These are phyloP conservation scores for Hybognathus amarus DNA, from an alignment of 2,797 vertebrate species.

Conservation along the genomic window DNA sequence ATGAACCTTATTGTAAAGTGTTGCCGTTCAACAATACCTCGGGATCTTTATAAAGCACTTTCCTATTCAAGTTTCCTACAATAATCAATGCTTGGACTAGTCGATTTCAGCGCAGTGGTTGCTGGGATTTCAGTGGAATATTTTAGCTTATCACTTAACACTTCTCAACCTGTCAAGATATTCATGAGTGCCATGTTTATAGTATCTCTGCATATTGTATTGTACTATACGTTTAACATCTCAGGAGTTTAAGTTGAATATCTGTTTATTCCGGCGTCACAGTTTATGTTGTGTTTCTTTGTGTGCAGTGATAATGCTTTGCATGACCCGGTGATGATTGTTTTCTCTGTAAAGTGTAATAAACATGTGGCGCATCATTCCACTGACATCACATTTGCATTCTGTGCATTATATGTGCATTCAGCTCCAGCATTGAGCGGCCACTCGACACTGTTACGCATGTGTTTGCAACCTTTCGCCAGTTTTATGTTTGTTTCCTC, in stretches of 20 bases:
- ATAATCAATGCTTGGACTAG: slow-evolving; percentile 59
- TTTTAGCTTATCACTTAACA: slow-evolving; percentile 35
- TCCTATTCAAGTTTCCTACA: slow-evolving; percentile 70
- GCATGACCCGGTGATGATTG: slow-evolving; percentile 86
- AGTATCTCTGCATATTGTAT: slow-evolving; percentile 73
- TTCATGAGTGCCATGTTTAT: slow-evolving; percentile 70
- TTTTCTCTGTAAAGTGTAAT: slow-evolving; percentile 84
- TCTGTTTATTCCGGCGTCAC: slow-evolving; percentile 69
- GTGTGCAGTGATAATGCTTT: slow-evolving; percentile 80
- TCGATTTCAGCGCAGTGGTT: slow-evolving; percentile 59
- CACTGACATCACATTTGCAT: slow-evolving; percentile 70
- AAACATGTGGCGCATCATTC: slow-evolving; percentile 86
- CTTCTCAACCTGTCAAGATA: slow-evolving; percentile 67
- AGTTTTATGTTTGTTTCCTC: slow-evolving; percentile 32
- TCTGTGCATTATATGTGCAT: slow-evolving; percentile 39
- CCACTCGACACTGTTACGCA: slow-evolving; percentile 2
- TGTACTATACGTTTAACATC: slow-evolving; percentile 72
- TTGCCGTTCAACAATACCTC: slow-evolving; percentile 69
- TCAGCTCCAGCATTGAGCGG: slow-evolving; percentile 25
- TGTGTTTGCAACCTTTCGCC: background rate
- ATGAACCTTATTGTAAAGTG: no score
- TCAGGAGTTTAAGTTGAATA: slow-evolving; percentile 80
- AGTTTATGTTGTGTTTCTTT: slow-evolving; percentile 80
- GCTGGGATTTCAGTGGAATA: slow-evolving; percentile 65
- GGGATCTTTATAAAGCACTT: slow-evolving; percentile 55